Base-by-base conservation (phyloP, 1,140 invertebrate species). In the Hestina assimilis region DNA sequence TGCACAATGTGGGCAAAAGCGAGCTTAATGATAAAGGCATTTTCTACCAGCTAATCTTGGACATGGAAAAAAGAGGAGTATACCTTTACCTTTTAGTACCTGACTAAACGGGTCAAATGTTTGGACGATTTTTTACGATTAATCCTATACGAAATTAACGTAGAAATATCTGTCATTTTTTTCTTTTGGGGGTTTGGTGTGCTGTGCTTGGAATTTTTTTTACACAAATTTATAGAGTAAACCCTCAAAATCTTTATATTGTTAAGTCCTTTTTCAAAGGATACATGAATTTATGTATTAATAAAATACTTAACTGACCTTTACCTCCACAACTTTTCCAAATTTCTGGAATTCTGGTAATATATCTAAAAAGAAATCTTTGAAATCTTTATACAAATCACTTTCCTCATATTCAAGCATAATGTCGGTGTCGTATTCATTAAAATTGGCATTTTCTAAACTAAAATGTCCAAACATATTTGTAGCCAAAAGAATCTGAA, bases 351-450 rank as follows among this genome's bases (percentile, higher is more conserved):
- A 91, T 88, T 98, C 97, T 2, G 93, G 92, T 14, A 96, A 75
- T 19, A 96, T 93, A 89, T 98, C 97, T 47, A 92, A 89, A 78
- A 96, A 98, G 83, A 99, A 99, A 24, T 96, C 95, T 66, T 92
- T 91, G 77, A 96, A 98, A 69, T 96, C 92, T 38, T 90, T 87
- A 46, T 96, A 94, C 6, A 93, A 93, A 57, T 98, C 97, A 19
- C 87, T 91, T 24, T 94, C 93, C 55, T 96, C 96, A 89, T 94
- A 96, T 88, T 98, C 97, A 12, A 98, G 83, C 31, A 90, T 88
- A 1, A 94, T 88, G 86, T 98, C 96, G 11, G 92, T 93, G 52
- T 96, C 95, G 88, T 96, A 95, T 77, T 97, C 96, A 66, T 92
- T 93, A 20, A 90, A 84, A 23, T 91, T 89, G 6, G 89, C 83